Evolutionary conservation across 30 jellyfish, hydroid and myxozoan genomes (phyloP), one percentile per base, ranked within the genome.

Genomic region (Haliclystus octoradiatus): DNA sequence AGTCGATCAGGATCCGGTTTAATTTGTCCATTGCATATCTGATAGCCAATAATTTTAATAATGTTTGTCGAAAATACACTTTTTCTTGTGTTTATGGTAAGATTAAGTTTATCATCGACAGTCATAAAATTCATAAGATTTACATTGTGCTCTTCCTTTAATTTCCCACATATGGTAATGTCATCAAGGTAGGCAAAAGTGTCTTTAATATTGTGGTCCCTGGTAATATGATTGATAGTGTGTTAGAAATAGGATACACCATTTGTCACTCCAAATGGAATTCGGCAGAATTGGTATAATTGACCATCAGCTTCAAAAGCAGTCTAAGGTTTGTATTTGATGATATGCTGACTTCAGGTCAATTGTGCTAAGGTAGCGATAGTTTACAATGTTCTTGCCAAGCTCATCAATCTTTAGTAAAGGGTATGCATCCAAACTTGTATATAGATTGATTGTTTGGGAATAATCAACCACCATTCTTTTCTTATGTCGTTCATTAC

Each of bases 261-360:
- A 61, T 68, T 35, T 15, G 85, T 77, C 66, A 73, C 78, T 31
- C 89, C 78, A 47, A 81, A 66, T 22, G 94, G 84, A 33, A 75
- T 47, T n/a, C 49, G 70, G 78, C 52, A 35, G 50, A 79, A 70
- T 35, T 79, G 78, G 52, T 46, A 83, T 63, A 75, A 68, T 26
- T 76, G 68, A 47, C 95, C 94, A 33, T 31, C 69, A 31, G 84
- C 92, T 50, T 74, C 94, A 49, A 82, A 82, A 33, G 94, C 94
- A 23, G 91, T 73, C 32, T 57, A 82, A 50, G 73, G 52, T 68
- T 69, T 66, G 61, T 82, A 68, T 35, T 65, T 76, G 93, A 63
- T 81, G 89, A 70, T 81, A 81, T 30, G 88, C 94, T 33, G 76
- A 53, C 62, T 74, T 72, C 25, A 81, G 93, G 40, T 81, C 89